Evolutionary conservation across 2,797 vertebrate species (phyloP), one percentile per base, ranked within the genome.

Genomic region (Labeo calbasu): DNA sequence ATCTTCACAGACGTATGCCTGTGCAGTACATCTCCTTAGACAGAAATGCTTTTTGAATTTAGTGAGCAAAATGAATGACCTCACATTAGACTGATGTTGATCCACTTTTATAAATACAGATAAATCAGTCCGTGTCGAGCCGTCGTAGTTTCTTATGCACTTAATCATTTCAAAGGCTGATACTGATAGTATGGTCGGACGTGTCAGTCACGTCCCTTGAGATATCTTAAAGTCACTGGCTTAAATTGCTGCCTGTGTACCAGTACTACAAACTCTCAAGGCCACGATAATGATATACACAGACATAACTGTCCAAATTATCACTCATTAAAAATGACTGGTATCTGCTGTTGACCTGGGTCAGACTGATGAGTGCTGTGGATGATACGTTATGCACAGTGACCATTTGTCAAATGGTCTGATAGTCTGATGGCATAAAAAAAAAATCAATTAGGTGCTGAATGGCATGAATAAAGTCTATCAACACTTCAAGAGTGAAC

Each of bases 371-470:
- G 63, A 85, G 70, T 23, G 3, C 17, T 57, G 51, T 63, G 23
- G 61, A 65, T 68, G n/a, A 48, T 65, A 68, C 0, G 10, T 32
- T 80, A 59, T 50, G 23, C 63, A 68, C 28, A 55, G 55, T 68
- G 80, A 77, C 59, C 46, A 83, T 88, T 75, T 68, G 51, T 83
- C 80, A 83, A 77, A 61, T 28, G 48, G 57, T 72, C 63, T 28
- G 9, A 75, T 83, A 61, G 51, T 77, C 77, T 76, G 79, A 85
- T 72, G 81, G 80, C 63, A 82, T 55, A 80, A 81, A 86, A 78
- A 28, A 72, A 85, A 77, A 81, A 86, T 88, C 32, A 66, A 83
- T 86, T 23, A 6, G 51, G 21, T 75, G 28, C 48, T 63, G 61
- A 84, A 61, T 63, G 51, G 80, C 69, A 51, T 80, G 50, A 63